Conservation (phyloP, 2,113 vertebrate species). For the Forbesichthys agassizii region DNA sequence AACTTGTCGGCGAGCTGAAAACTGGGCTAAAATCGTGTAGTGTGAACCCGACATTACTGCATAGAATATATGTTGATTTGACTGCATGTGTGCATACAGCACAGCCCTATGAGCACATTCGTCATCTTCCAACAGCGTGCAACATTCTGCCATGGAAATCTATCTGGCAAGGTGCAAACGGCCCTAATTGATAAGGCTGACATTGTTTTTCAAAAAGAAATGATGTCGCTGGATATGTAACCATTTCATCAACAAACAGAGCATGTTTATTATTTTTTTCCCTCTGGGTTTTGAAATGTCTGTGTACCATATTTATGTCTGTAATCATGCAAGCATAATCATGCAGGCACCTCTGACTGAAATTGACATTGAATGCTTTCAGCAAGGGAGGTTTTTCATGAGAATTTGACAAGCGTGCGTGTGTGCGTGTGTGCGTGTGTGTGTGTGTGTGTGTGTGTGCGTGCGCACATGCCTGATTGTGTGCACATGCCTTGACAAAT, state of each 20-base stretch:
- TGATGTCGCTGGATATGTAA: neutral
- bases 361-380: neutral
- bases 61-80: constrained; percentile 39
- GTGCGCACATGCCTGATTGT: neutral
- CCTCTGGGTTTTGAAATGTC: constrained; percentile 9
- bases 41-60: constrained; percentile 20
- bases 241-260: neutral
- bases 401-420: neutral
- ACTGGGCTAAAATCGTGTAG: neutral
- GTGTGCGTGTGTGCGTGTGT: constrained; percentile 4
- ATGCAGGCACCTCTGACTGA: neutral
- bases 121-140: too few species aligned
- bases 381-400: neutral
- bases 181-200: neutral
- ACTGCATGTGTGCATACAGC: constrained; percentile 1
- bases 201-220: neutral
- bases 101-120: too few species aligned
- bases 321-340: neutral
- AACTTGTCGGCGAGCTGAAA: too few species aligned
- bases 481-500: constrained; percentile 2
- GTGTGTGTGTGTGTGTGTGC: neutral
- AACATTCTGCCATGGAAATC: neutral
- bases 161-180: neutral
- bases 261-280: neutral
- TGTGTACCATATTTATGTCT: neutral